These are phyloP conservation scores for Pristionchus arcanus DNA, from an alignment of 2,888 invertebrate species.

Conservation along the genomic window DNA sequence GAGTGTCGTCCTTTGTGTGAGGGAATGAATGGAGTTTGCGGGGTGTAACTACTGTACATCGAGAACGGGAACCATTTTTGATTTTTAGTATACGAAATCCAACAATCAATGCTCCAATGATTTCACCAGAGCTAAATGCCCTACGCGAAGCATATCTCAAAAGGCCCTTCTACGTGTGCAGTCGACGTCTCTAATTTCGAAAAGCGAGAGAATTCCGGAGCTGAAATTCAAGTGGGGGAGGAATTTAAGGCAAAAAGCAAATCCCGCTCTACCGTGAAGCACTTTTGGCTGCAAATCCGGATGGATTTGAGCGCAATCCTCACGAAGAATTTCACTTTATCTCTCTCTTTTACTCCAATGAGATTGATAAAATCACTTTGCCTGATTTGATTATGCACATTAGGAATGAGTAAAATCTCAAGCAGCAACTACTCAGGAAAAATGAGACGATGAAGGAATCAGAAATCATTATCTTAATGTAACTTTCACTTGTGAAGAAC, in stretches of 20 bases:
- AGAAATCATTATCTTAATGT: not conserved
- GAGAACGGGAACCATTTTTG: not conserved
- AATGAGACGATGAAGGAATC: not conserved
- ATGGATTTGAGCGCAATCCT: slow-evolving; percentile 37
- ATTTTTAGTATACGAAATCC: not conserved
- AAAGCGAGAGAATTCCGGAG: not conserved
- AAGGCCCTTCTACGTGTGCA: not conserved
- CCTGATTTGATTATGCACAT: not conserved
- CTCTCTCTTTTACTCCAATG: not conserved
- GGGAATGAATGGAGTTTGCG: not conserved
- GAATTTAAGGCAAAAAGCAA: slow-evolving; percentile 11
- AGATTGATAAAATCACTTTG: slow-evolving; percentile 39
- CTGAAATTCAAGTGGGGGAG: slow-evolving; percentile 38
- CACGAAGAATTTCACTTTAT: not conserved
- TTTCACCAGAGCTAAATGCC: not conserved
- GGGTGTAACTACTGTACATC: not conserved
- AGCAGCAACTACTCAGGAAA: not conserved
- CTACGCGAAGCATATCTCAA: slow-evolving; percentile 1
- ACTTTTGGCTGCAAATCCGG: slow-evolving; percentile 42
- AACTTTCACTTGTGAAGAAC: not conserved
- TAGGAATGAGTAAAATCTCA: not conserved
- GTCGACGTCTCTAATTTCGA: slow-evolving; percentile 22
- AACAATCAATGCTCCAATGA: not conserved
- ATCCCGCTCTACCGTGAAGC: not conserved
- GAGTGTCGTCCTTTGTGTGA: not conserved